Percentiles rank a stretch among this genome's conserved stretches.
Conservation (phyloP, 2,888 invertebrate species). For the Uropetala carovei region DNA sequence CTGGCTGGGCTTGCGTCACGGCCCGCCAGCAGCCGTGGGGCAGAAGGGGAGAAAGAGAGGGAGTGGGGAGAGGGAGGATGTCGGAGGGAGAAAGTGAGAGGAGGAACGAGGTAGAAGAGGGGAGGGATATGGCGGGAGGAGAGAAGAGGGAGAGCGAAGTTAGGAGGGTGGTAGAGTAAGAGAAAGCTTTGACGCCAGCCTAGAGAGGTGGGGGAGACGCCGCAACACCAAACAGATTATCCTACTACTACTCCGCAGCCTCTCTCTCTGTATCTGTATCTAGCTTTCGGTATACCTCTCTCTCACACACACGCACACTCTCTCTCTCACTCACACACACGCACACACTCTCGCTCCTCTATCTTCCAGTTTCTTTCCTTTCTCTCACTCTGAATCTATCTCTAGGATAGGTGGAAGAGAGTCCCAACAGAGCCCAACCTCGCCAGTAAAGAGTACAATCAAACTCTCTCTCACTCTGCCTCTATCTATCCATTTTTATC, state of each 20-base stretch:
- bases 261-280: not conserved
- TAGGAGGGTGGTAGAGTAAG: not conserved
- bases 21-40: slow-evolving; percentile 66
- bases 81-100: not conserved
- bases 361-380: no score
- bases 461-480: no score
- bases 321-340: not conserved
- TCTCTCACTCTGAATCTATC: not conserved
- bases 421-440: no score
- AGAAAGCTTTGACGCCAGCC: not conserved
- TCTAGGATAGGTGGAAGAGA: no score
- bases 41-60: slow-evolving; percentile 52
- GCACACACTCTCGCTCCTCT: not conserved
- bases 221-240: slow-evolving; percentile 4
- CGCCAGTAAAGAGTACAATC: no score
- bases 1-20: slow-evolving; percentile 65
- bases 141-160: slow-evolving; percentile 57
- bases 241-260: not conserved
- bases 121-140: slow-evolving; percentile 37
- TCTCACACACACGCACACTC: not conserved
- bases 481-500: not conserved
- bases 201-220: not conserved
- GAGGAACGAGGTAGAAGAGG: not conserved
- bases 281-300: not conserved
- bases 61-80: slow-evolving; percentile 21